Percentiles rank a stretch among this genome's conserved stretches.
Evolutionary conservation across 1,140 invertebrate genomes (phyloP).

Genomic region (Neuroterus valhalla): DNA sequence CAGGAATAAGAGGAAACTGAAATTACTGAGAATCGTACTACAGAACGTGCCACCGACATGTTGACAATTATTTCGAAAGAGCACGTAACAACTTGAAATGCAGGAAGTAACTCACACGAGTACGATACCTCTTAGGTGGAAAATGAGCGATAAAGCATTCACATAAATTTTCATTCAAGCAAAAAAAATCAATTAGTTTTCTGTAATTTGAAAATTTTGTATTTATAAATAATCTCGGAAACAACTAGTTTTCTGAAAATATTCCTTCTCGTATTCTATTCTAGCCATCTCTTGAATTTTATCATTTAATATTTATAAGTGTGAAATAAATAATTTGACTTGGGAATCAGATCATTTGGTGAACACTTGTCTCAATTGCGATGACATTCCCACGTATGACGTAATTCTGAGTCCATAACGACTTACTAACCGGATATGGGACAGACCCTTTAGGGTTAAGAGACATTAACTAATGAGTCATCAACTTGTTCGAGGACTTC

Average conservation of each 20-base stretch:
- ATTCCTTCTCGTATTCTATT: background rate
- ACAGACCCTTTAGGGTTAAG: slow-evolving; percentile 64
- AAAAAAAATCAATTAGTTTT: too few species aligned
- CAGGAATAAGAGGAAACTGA: background rate
- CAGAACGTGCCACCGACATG: slow-evolving; percentile 3
- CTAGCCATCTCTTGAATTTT: too few species aligned
- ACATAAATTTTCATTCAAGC: too few species aligned
- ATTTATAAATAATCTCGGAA: too few species aligned
- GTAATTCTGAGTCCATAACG: slow-evolving; percentile 41
- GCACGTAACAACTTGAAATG: slow-evolving; percentile 10
- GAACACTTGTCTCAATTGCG: slow-evolving; percentile 1
- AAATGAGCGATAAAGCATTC: background rate
- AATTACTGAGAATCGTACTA: slow-evolving; percentile 1
- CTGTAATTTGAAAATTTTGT: too few species aligned
- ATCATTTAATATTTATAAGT: too few species aligned
- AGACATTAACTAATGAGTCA: slow-evolving; percentile 63
- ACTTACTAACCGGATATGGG: slow-evolving; percentile 60
- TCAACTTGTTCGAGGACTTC: slow-evolving; percentile 46
- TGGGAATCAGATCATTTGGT: slow-evolving; percentile 21
- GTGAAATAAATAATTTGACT: too few species aligned
- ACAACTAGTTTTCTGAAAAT: too few species aligned
- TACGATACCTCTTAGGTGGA: background rate
- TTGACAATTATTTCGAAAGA: slow-evolving; percentile 18
- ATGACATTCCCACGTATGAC: slow-evolving; percentile 39
- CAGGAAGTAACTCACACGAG: background rate